Conservation (phyloP, 2,888 invertebrate genomes). For the Steromphala cineraria region DNA sequence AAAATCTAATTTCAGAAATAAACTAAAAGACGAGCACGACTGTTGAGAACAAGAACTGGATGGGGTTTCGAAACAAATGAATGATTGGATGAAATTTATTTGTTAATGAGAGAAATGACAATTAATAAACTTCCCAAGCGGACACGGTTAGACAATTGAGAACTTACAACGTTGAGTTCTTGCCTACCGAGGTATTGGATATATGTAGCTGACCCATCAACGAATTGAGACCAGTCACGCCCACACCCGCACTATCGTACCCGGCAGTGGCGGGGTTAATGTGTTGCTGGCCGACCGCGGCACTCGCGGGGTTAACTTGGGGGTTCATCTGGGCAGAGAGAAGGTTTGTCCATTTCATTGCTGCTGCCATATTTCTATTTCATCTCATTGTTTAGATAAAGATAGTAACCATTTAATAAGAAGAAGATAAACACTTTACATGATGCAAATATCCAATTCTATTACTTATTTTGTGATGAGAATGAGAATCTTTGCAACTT, state of each 20-base stretch:
- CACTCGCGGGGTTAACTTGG: neutral
- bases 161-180: conserved; percentile 19
- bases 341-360: conserved; percentile 32
- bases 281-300: conserved; percentile 15
- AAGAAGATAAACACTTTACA: too few relatives aligned
- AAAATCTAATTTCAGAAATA: too few relatives aligned
- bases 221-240: conserved; percentile 68
- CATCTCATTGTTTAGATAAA: neutral
- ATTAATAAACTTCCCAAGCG: neutral
- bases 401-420: too few relatives aligned
- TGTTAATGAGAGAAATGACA: too few relatives aligned
- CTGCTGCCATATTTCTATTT: conserved; percentile 2
- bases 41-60: too few relatives aligned
- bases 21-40: too few relatives aligned
- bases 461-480: too few relatives aligned
- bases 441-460: too few relatives aligned
- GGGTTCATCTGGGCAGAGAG: conserved; percentile 42
- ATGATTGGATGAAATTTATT: too few relatives aligned
- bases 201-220: conserved; percentile 82
- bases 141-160: neutral
- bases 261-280: too few relatives aligned
- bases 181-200: conserved; percentile 76
- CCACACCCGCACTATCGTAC: conserved; percentile 27
- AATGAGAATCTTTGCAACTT: too few relatives aligned
- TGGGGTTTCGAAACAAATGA: too few relatives aligned